These are phyloP conservation scores for Cinclus mexicanus DNA, from an alignment of 2,113 vertebrate genomes.

Conservation along the genomic window DNA sequence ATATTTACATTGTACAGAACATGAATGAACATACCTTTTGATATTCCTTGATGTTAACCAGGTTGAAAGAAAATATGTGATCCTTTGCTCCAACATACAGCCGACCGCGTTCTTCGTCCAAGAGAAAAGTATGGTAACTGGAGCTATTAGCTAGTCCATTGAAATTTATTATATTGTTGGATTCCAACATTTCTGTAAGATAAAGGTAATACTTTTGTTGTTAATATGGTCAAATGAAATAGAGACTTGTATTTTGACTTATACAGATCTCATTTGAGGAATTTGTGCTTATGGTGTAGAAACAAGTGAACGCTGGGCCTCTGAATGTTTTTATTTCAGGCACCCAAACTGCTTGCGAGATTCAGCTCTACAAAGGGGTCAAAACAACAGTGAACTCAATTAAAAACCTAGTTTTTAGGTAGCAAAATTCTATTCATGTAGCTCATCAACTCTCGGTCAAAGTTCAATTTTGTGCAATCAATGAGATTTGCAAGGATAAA, in stretches of 20 bases:
- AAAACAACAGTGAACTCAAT: not conserved
- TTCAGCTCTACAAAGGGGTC: not conserved
- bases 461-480: not conserved
- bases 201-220: slow-evolving; percentile 22
- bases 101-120: slow-evolving; percentile 93
- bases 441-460: not conserved
- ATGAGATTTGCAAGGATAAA: not conserved
- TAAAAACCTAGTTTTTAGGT: not conserved
- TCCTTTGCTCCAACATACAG: slow-evolving; percentile 96
- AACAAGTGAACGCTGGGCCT: not conserved
- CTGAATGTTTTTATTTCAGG: not conserved
- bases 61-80: slow-evolving; percentile 96
- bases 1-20: not conserved
- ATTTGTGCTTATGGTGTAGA: not conserved
- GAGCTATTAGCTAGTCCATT: slow-evolving; percentile 92
- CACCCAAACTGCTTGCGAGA: not conserved
- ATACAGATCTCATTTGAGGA: not conserved
- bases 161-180: slow-evolving; percentile 91
- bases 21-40: slow-evolving; percentile 81
- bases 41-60: slow-evolving; percentile 94
- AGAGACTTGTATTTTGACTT: not conserved
- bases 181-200: slow-evolving; percentile 94
- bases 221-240: not conserved
- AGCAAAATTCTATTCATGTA: not conserved
- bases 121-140: slow-evolving; percentile 93